phyloP scores from a whole-genome alignment of 2,888 invertebrate genomes.

The Stenodera caucasica region DNA sequence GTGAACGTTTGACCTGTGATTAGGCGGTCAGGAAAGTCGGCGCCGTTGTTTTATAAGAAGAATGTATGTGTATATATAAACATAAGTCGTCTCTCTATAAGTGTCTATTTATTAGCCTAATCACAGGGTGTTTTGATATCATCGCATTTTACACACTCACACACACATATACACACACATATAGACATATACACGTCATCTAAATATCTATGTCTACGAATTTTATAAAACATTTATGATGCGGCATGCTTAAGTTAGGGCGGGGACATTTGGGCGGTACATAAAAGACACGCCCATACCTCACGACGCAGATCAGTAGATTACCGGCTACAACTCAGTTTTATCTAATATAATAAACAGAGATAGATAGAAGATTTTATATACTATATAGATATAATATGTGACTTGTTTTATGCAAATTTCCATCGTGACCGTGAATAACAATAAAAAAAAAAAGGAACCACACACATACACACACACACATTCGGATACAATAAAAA shows the following conservation, averaged over 20 bases:
- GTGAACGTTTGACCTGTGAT: conserved; percentile 52
- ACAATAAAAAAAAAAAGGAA: not conserved
- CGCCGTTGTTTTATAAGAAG: conserved; percentile 49
- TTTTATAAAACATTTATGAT: conserved; percentile 30
- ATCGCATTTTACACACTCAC: conserved; percentile 6
- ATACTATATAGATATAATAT: not conserved
- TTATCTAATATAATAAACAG: conserved; percentile 7
- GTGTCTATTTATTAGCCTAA: conserved; percentile 56
- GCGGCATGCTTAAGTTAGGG: conserved; percentile 43
- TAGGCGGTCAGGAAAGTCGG: conserved; percentile 51
- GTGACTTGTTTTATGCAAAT: conserved; percentile 15
- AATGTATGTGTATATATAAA: too few species aligned
- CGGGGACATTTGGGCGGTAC: conserved; percentile 47
- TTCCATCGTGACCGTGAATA: not conserved
- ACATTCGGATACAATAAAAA: not conserved
- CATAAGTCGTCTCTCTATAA: conserved; percentile 32
- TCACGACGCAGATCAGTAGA: conserved; percentile 49
- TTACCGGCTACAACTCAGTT: conserved; percentile 34
- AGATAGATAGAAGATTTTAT: not conserved
- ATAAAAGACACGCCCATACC: conserved; percentile 48
- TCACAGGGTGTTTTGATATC: conserved; percentile 51
- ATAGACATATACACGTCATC: not conserved
- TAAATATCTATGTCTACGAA: not conserved
- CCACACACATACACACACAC: not conserved
- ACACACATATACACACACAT: conserved; percentile 4